Conservation (phyloP, 2,888 invertebrate genomes). For the Drosophila anceps region DNA sequence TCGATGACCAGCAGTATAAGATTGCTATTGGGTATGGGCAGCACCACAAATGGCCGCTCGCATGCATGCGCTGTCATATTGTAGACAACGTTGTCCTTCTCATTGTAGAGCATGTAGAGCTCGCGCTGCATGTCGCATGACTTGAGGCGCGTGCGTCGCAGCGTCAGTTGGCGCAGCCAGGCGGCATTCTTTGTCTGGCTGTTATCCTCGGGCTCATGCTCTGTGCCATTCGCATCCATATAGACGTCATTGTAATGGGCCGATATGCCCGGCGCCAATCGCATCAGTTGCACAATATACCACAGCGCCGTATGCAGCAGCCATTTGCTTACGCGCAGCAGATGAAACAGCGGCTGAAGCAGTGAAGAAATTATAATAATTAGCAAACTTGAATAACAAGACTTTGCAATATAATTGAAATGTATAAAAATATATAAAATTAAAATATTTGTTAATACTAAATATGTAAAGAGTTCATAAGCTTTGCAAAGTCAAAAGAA, state of each 20-base stretch:
- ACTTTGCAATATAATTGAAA: background rate
- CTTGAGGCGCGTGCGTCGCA: slow-evolving; percentile 92
- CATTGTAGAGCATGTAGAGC: slow-evolving; percentile 86
- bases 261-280: slow-evolving; percentile 85
- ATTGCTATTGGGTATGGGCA: slow-evolving; percentile 91
- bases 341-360: slow-evolving; percentile 87
- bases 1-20: slow-evolving; percentile 92
- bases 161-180: slow-evolving; percentile 88
- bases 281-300: slow-evolving; percentile 87
- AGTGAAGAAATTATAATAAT: background rate
- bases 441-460: background rate
- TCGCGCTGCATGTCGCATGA: slow-evolving; percentile 93
- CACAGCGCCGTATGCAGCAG: slow-evolving; percentile 87
- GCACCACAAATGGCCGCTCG: slow-evolving; percentile 89
- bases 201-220: slow-evolving; percentile 86
- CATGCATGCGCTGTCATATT: slow-evolving; percentile 85
- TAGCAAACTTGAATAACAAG: background rate
- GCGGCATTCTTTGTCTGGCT: slow-evolving; percentile 86
- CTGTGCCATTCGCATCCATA: slow-evolving; percentile 80
- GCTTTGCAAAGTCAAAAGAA: background rate
- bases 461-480: background rate
- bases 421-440: background rate
- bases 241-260: slow-evolving; percentile 76
- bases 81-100: slow-evolving; percentile 86
- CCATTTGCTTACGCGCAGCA: slow-evolving; percentile 87